A percentile compares a stretch with the other conserved stretches of the same genome.
phyloP scores from a whole-genome alignment of 37 sponge, comb jelly and placozoan species.

The Agelas oroides region DNA sequence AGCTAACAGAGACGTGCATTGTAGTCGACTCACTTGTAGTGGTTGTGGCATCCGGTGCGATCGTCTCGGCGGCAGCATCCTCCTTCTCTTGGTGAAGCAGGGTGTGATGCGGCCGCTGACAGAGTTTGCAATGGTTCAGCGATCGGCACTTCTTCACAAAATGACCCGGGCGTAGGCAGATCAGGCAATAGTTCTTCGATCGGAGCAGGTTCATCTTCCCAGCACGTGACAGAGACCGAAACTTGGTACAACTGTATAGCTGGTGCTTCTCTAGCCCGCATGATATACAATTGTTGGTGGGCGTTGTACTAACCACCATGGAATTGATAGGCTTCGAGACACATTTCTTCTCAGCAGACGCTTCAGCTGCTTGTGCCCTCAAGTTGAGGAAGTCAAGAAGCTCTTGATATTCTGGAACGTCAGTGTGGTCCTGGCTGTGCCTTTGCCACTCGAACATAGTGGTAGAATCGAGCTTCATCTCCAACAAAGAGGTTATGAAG shows the following conservation, averaged over 20 bases:
- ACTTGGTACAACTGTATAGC: slow-evolving; percentile 37
- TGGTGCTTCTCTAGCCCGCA: slow-evolving; percentile 37
- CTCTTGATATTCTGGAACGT: slow-evolving; percentile 43
- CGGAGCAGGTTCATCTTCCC: slow-evolving; percentile 10
- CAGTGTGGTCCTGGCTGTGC: slow-evolving; percentile 37
- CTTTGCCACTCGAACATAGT: slow-evolving; percentile 61
- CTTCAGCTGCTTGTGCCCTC: slow-evolving; percentile 43
- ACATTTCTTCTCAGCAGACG: slow-evolving; percentile 3
- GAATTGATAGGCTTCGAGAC: not conserved
- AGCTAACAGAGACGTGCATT: slow-evolving; percentile 5
- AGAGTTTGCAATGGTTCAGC: slow-evolving; percentile 20
- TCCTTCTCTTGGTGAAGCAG: slow-evolving; percentile 23
- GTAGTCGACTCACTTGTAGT: not conserved
- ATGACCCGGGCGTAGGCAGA: slow-evolving; percentile 40
- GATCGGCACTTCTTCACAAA: slow-evolving; percentile 42
- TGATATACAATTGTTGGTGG: not conserved
- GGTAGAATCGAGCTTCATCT: slow-evolving; percentile 45
- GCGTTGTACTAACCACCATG: not conserved
- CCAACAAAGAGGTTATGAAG: slow-evolving; percentile 48
- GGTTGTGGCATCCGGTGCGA: not conserved
- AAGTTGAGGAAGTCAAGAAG: slow-evolving; percentile 41
- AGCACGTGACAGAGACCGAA: slow-evolving; percentile 21
- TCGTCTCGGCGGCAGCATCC: not conserved
- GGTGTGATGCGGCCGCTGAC: slow-evolving; percentile 57
- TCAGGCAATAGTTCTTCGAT: slow-evolving; percentile 28